Percentiles rank a stretch among this genome's conserved stretches.
Conservation (phyloP, 2,797 vertebrate genomes). For the Argentina silus region DNA sequence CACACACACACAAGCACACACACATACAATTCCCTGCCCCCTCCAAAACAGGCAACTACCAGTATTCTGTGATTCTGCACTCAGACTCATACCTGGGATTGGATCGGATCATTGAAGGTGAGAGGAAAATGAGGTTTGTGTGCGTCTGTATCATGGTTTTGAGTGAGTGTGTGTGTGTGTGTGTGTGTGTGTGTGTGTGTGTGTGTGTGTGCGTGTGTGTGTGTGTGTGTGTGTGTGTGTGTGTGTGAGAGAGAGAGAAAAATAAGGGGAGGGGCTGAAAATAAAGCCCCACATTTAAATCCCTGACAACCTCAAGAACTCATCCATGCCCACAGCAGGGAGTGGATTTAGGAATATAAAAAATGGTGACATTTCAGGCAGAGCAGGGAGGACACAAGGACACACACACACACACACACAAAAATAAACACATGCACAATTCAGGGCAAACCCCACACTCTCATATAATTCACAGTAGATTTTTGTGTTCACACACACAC, state of each 20-base stretch:
- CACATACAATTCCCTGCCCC: slow-evolving; percentile 90
- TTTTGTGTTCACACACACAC: slow-evolving; percentile 16
- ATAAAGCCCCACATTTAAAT: too few relatives aligned
- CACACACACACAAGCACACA: slow-evolving; percentile 1
- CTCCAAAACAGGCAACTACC: slow-evolving; percentile 97
- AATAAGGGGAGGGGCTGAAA: too few relatives aligned
- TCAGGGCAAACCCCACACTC: slow-evolving; percentile 14
- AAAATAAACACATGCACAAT: slow-evolving; percentile 15
- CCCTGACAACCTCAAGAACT: too few relatives aligned
- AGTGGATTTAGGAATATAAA: too few relatives aligned
- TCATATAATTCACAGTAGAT: too few relatives aligned
- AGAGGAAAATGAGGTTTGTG: slow-evolving; percentile 8
- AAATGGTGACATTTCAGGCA: too few relatives aligned
- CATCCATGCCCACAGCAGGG: too few relatives aligned
- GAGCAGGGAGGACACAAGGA: too few relatives aligned
- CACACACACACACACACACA: too few relatives aligned
- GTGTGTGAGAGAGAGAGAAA: too few relatives aligned
- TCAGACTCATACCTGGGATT: slow-evolving; percentile 96
- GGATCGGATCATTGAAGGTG: slow-evolving; percentile 96
- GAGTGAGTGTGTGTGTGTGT: slow-evolving; percentile 5
- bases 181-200: slow-evolving; percentile 16
- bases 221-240: not conserved
- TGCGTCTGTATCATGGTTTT: not conserved
- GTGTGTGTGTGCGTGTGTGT: too few relatives aligned
- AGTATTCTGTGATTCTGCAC: slow-evolving; percentile 95